Base-by-base conservation (phyloP, 2,113 vertebrate species). In the Myodes glareolus region DNA sequence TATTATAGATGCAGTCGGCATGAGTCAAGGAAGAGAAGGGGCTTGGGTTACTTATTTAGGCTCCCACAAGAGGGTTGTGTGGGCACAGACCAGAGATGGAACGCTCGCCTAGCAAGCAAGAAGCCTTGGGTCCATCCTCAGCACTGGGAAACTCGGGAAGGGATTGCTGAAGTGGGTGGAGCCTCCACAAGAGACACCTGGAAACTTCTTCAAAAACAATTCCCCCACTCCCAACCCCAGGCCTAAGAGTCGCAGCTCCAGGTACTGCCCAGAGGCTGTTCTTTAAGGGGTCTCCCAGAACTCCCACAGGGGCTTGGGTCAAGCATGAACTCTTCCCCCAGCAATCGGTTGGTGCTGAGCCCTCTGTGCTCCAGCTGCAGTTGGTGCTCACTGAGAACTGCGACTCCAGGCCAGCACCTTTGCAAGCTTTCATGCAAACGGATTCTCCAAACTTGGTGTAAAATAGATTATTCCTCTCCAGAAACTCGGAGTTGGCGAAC, bases 1-100 rank as follows among this genome's bases (percentile, higher is more conserved):
- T 2, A 58, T 36, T 33, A 13, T 9, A 12, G 12, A 75, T 4
- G 5, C 4, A 0, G 5, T 36, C 33, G 27, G 4, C 2, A 7
- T 25, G 65, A 29, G 23, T 16, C 50, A 45, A 11, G 21, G 70
- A 36, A 4, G 63, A 2, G 17, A 8, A 25, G 50, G 27, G 11
- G 8, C 16, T 6, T 14, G 61, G 73, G 39, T 3, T 13, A 2
- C 70, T 61, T 7, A 13, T 42, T n/a, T 47, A 67, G 47, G 52
- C 17, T 19, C 55, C 45, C 58, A 68, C 88, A 36, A 2, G 25
- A 75, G 2, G 36, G 19, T 17, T 39, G 16, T 8, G 16, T 23
- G n/a, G 36, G 0, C 25, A 55, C 8, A 23, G 39, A 8, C 52
- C n/a, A 6, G 39, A 29, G 21, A 17, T 16, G 10, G 21, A 81